Conservation (phyloP, 2,113 vertebrate genomes). For the Grantiella picta region DNA sequence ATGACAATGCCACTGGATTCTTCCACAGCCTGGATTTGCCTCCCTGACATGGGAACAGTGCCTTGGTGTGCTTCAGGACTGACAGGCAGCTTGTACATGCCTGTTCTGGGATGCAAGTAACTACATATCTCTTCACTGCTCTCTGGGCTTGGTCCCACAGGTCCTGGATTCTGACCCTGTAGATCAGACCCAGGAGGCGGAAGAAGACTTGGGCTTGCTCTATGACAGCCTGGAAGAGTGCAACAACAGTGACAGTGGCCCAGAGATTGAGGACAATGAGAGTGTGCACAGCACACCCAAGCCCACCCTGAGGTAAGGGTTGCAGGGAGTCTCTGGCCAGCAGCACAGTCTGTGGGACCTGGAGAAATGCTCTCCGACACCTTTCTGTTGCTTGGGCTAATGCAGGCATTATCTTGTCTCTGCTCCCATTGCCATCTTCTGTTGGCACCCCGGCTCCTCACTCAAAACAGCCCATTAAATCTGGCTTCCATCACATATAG, state of each 20-base stretch:
- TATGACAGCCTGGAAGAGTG: conserved; percentile 94
- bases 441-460: background rate
- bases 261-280: conserved; percentile 94
- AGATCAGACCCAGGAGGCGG: conserved; percentile 88
- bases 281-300: conserved; percentile 97
- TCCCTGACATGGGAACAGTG: background rate
- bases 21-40: background rate
- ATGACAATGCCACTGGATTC: background rate
- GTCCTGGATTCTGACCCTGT: conserved; percentile 93
- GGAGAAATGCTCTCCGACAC: background rate
- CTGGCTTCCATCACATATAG: background rate
- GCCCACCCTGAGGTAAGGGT: conserved; percentile 89
- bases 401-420: background rate
- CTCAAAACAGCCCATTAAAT: background rate
- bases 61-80: background rate
- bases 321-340: background rate
- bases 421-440: background rate
- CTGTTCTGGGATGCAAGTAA: background rate
- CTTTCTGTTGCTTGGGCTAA: conserved; percentile 7
- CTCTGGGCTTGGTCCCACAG: conserved; percentile 61
- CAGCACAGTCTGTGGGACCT: background rate
- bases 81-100: background rate
- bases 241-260: conserved; percentile 95
- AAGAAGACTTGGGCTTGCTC: conserved; percentile 89
- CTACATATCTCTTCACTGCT: background rate